These are phyloP conservation scores for Cryptus armator DNA, from an alignment of 2,888 invertebrate genomes.

Conservation along the genomic window DNA sequence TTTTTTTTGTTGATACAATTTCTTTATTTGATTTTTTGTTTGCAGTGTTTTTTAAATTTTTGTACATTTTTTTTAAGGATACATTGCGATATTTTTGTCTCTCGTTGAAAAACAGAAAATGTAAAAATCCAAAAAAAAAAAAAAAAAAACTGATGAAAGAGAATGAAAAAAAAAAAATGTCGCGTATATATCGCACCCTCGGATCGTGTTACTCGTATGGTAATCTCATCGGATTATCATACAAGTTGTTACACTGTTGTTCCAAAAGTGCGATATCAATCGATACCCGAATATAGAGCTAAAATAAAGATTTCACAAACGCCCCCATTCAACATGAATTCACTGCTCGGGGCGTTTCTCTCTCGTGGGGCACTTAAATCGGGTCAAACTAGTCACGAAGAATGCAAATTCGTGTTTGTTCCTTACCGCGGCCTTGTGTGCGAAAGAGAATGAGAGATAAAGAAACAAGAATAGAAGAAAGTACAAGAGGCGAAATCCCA, in stretches of 20 bases:
- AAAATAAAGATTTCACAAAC: conserved; percentile 11
- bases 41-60: too few relatives aligned
- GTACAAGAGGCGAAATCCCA: conserved; percentile 40
- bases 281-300: not conserved
- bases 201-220: not conserved
- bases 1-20: too few relatives aligned
- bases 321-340: conserved; percentile 36
- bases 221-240: not conserved
- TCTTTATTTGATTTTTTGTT: too few relatives aligned
- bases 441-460: not conserved
- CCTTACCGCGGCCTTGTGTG: conserved; percentile 26
- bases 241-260: not conserved
- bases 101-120: too few relatives aligned
- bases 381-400: conserved; percentile 60
- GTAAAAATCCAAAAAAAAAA: too few relatives aligned
- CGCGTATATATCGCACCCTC: too few relatives aligned
- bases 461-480: conserved; percentile 25
- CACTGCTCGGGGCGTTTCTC: conserved; percentile 22
- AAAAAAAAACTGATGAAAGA: too few relatives aligned
- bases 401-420: conserved; percentile 69
- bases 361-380: conserved; percentile 25
- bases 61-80: too few relatives aligned
- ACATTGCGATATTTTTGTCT: too few relatives aligned
- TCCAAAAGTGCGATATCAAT: not conserved
- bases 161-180: too few relatives aligned